phyloP scores from a whole-genome alignment of 2,113 vertebrate genomes.

The Lota lota region DNA sequence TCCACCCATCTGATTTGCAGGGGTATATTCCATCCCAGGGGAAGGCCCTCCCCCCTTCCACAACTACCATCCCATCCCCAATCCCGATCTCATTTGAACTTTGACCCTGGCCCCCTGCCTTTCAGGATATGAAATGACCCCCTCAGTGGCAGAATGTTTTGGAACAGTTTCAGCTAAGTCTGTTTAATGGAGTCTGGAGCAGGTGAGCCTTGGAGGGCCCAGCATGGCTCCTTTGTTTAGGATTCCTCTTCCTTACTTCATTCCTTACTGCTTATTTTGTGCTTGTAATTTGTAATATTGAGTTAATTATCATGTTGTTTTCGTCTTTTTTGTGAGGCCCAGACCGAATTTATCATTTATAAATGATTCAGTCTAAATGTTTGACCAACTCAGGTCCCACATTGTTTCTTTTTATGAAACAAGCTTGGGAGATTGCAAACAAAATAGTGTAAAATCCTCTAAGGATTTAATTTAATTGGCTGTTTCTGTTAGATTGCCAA shows the following conservation, averaged over 20 bases:
- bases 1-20: conserved; percentile 62
- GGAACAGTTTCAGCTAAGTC: conserved; percentile 29
- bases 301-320: no score
- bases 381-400: no score
- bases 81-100: conserved; percentile 61
- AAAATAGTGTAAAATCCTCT: no score
- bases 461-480: no score
- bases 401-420: no score
- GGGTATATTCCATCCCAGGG: conserved; percentile 61
- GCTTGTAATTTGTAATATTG: no score
- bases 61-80: conserved; percentile 6
- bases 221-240: conserved; percentile 11
- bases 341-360: no score
- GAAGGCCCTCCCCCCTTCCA: conserved; percentile 28
- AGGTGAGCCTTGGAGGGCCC: conserved; percentile 33
- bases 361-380: no score
- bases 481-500: no score
- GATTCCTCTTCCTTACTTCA: conserved; percentile 7
- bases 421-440: no score
- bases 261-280: no score
- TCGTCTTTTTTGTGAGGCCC: no score
- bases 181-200: conserved; percentile 20
- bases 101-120: conserved; percentile 65
- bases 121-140: conserved; percentile 64
- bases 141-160: conserved; percentile 46